A percentile compares a stretch with the other conserved stretches of the same genome.
Conservation (phyloP, 2,797 vertebrate genomes). For the Discoglossus pictus region DNA sequence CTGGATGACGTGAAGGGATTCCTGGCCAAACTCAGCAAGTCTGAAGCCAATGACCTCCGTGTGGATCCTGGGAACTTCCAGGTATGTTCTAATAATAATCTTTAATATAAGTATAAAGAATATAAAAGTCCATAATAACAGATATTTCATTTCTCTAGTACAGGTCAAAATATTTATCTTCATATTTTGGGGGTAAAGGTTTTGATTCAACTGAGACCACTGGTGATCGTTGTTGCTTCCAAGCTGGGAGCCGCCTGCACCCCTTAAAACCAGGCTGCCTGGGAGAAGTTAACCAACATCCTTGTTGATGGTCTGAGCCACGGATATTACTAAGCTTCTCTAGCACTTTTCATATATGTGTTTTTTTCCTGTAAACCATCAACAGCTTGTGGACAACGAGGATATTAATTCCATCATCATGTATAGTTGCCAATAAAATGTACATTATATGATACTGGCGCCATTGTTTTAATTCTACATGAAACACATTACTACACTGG, state of each 20-base stretch:
- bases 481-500: too few species aligned
- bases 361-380: too few species aligned
- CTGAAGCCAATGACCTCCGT: conserved; percentile 76
- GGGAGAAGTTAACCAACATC: conserved; percentile 76
- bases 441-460: too few species aligned
- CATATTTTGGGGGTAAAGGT: too few species aligned
- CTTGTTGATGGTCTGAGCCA: conserved; percentile 76
- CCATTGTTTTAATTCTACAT: too few species aligned
- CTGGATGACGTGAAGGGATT: conserved; percentile 71
- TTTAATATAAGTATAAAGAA: too few species aligned
- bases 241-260: conserved; percentile 69
- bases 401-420: neutral
- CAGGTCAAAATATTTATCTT: too few species aligned
- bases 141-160: too few species aligned
- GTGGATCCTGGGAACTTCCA: conserved; percentile 86
- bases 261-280: conserved; percentile 67
- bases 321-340: conserved; percentile 74
- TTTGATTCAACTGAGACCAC: too few species aligned
- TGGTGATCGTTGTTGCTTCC: conserved; percentile 72
- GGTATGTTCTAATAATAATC: conserved; percentile 61
- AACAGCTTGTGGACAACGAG: conserved; percentile 57
- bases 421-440: neutral
- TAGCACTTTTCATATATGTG: too few species aligned
- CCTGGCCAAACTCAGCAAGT: conserved; percentile 71
- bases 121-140: too few species aligned